Evolutionary conservation across 2,888 invertebrate species (phyloP).

Genomic region (Himalopsyche tibetana): DNA sequence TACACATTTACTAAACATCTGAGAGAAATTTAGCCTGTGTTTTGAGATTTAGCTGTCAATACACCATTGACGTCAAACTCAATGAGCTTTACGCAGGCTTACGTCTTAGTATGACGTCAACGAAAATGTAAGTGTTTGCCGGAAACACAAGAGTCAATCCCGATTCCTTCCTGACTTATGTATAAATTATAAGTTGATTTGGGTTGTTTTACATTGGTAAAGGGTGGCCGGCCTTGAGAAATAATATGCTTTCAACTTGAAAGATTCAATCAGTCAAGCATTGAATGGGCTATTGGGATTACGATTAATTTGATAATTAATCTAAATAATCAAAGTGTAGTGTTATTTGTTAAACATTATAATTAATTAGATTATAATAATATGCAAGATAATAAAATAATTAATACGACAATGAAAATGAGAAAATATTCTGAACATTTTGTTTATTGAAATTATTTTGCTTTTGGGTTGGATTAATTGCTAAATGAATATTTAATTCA

Average conservation of each 20-base stretch:
- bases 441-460: too few relatives aligned
- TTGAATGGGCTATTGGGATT: too few relatives aligned
- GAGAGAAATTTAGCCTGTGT: background rate
- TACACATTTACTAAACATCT: background rate
- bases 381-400: too few relatives aligned
- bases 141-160: constrained; percentile 9
- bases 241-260: constrained; percentile 8
- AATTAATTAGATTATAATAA: too few relatives aligned
- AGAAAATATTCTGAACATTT: too few relatives aligned
- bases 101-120: constrained; percentile 19
- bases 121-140: constrained; percentile 18
- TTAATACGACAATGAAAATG: too few relatives aligned
- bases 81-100: constrained; percentile 19
- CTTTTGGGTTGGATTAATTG: too few relatives aligned
- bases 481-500: too few relatives aligned
- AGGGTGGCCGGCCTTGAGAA: background rate
- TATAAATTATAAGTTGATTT: constrained; percentile 10
- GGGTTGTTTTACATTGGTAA: background rate
- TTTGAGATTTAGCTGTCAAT: constrained; percentile 16
- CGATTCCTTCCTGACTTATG: constrained; percentile 4
- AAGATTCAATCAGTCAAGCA: background rate
- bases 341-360: too few relatives aligned
- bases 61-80: constrained; percentile 21
- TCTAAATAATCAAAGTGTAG: too few relatives aligned
- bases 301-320: too few relatives aligned